Evolutionary conservation across 2,113 vertebrate genomes (phyloP), one percentile per base, ranked within the genome.

Genomic region (Oryzias curvinotus): DNA sequence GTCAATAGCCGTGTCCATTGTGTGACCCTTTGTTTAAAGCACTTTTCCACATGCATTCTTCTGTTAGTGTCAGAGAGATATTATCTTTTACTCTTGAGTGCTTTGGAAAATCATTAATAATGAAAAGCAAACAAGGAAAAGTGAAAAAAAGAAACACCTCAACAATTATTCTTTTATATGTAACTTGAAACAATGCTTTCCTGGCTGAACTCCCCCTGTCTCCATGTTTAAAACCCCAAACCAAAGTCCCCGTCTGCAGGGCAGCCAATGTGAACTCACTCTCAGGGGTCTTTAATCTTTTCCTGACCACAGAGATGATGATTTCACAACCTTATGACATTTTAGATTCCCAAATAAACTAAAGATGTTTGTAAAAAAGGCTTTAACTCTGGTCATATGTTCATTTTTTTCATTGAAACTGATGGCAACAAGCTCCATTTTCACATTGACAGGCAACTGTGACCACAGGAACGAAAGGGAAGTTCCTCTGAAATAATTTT

Each of bases 391-490:
- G 23, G 46, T 75, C 52, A 69, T 56, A 41, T 52, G 60, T 30
- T 68, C 49, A 62, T 73, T 68, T 79, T 52, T 52, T 64, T 58
- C 28, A 52, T 61, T 51, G 53, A 44, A 76, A 62, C 61, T 49
- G 53, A 71, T 52, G 42, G 49, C 49, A 50, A 74, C 76, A 57
- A 58, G 54, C 58, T 84, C 62, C 47, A 25, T 64, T 77, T 71
- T 48, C 23, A 48, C 21, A 44, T 56, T 72, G 71, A 71, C 80
- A 83, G 63, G 53, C 56, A 44, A n/a, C 65, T 52, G 49, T 65
- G 56, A 84, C 70, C 73, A 77, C 75, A 83, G 68, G 55, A 83
- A 80, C 68, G 65, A 79, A 71, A 57, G 52, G 17, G 72, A 77
- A 73, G 17, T 62, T 42, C 49, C 62, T 65, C 64, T 46, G 23